Conservation (phyloP, 2,797 vertebrate species). For the Helostoma temminkii region DNA sequence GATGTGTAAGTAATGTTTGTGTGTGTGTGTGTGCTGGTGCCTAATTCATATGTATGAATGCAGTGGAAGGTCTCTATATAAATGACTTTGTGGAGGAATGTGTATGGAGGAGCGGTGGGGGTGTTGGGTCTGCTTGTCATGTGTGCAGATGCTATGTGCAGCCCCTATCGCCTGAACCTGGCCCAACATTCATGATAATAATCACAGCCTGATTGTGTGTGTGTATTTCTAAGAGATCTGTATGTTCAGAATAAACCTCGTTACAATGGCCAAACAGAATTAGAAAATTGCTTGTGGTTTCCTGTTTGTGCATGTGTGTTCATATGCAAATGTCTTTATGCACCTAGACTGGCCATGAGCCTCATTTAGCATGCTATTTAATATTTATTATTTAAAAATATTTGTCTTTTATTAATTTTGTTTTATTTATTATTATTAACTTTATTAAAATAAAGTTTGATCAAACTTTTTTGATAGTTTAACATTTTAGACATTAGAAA, state of each 20-base stretch:
- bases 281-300: conserved; percentile 25
- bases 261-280: conserved; percentile 33
- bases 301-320: conserved; percentile 42
- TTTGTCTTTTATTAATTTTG: not conserved
- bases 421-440: no score
- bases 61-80: conserved; percentile 60
- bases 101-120: conserved; percentile 58
- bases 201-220: conserved; percentile 63
- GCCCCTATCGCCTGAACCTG: conserved; percentile 51
- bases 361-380: conserved; percentile 13
- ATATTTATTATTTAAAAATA: no score
- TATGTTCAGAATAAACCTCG: conserved; percentile 41
- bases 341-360: conserved; percentile 7
- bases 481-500: not conserved
- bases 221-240: conserved; percentile 33
- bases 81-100: conserved; percentile 68
- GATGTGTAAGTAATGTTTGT: not conserved
- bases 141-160: conserved; percentile 53
- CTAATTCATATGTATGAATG: conserved; percentile 74
- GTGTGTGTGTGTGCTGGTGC: conserved; percentile 33
- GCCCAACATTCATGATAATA: conserved; percentile 61
- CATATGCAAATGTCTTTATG: conserved; percentile 27
- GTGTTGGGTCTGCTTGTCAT: conserved; percentile 74
- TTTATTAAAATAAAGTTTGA: conserved; percentile 1
- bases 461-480: not conserved